These are phyloP conservation scores for Hydrolagus colliei DNA, from an alignment of 2,797 vertebrate genomes.

Conservation along the genomic window DNA sequence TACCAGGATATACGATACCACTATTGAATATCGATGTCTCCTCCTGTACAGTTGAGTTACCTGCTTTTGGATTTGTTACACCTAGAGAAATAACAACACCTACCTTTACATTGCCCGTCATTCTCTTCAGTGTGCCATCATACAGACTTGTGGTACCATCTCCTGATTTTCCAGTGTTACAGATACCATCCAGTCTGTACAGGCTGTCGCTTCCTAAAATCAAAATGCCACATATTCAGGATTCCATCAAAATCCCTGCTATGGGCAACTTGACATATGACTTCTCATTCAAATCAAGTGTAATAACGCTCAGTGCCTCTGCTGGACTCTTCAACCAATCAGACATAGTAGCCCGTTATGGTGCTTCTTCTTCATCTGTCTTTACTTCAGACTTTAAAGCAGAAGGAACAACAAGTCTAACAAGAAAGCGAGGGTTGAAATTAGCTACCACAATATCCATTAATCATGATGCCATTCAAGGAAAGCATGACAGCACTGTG, in stretches of 20 bases:
- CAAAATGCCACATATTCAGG: conserved; percentile 56
- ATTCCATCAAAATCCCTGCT: conserved; percentile 70
- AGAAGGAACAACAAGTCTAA: conserved; percentile 73
- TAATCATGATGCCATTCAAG: conserved; percentile 62
- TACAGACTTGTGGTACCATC: conserved; percentile 75
- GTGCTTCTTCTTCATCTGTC: conserved; percentile 65
- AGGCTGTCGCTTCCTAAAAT: conserved; percentile 70
- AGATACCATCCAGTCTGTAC: conserved; percentile 65
- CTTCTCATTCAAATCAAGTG: conserved; percentile 80
- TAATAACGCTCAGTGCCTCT: conserved; percentile 68
- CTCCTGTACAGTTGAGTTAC: conserved; percentile 72
- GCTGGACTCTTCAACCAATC: conserved; percentile 76
- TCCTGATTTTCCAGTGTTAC: conserved; percentile 63
- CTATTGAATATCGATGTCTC: conserved; percentile 73
- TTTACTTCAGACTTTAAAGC: conserved; percentile 76
- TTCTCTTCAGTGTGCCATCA: conserved; percentile 74
- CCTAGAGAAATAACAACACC: conserved; percentile 78
- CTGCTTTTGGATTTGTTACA: conserved; percentile 68
- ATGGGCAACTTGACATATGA: conserved; percentile 84
- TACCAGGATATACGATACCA: conserved; percentile 79
- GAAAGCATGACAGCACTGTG: conserved; percentile 72
- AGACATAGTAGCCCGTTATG: conserved; percentile 66
- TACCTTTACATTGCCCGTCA: conserved; percentile 65
- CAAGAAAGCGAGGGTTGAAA: conserved; percentile 72
- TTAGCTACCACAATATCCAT: conserved; percentile 70